phyloP scores from a whole-genome alignment of 1,140 invertebrate species.

The Drosophila insularis region DNA sequence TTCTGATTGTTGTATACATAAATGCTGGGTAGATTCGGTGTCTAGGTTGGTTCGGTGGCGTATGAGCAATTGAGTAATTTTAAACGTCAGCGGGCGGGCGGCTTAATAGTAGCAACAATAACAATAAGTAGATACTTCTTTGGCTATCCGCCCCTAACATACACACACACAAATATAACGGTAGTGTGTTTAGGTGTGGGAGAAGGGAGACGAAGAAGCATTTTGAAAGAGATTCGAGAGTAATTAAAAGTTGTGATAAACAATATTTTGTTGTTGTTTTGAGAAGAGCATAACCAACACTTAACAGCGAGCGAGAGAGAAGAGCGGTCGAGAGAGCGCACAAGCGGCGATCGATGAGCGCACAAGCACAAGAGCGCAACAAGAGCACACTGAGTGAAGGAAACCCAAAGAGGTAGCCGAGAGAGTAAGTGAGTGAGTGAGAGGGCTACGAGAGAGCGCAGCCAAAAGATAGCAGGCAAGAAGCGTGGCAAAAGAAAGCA shows the following conservation, averaged over 20 bases:
- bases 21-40: neutral
- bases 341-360: neutral
- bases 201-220: neutral
- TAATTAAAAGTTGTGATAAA: conserved; percentile 78
- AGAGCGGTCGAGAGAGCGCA: neutral
- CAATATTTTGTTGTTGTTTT: conserved; percentile 46
- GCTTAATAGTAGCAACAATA: conserved; percentile 22
- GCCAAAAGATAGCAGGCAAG: conserved; percentile 42
- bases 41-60: conserved; percentile 42
- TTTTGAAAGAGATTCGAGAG: conserved; percentile 68
- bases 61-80: conserved; percentile 80
- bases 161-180: conserved; percentile 11
- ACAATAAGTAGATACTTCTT: conserved; percentile 31
- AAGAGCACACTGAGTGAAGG: conserved; percentile 24
- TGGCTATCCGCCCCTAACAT: conserved; percentile 18
- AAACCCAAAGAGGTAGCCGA: conserved; percentile 16
- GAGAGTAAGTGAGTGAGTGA: too few species aligned
- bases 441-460: conserved; percentile 8
- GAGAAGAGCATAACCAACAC: conserved; percentile 1
- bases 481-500: conserved; percentile 66
- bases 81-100: conserved; percentile 44
- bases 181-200: too few species aligned
- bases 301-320: conserved; percentile 11
- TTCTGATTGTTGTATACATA: neutral
- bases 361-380: neutral